Percentiles rank a stretch among this genome's conserved stretches.
Evolutionary conservation across 2,113 vertebrate species (phyloP).

Genomic region (Seriola dumerili): DNA sequence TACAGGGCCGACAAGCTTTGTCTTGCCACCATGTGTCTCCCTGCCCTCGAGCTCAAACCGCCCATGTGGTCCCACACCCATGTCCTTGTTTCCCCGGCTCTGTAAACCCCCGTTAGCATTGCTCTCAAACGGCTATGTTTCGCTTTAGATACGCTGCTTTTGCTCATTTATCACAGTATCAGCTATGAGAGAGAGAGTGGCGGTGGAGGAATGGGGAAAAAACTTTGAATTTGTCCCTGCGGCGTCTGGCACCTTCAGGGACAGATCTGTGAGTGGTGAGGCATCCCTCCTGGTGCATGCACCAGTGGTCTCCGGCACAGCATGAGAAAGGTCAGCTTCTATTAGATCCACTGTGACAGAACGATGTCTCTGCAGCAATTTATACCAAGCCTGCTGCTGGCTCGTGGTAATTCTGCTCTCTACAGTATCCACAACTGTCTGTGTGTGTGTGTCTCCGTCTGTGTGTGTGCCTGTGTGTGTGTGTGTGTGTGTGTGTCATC

Average conservation of each 20-base stretch:
- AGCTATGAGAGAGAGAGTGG: neutral
- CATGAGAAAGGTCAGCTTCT: conserved; percentile 54
- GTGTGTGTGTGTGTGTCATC: conserved; percentile 14
- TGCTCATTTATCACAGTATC: conserved; percentile 24
- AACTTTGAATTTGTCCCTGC: neutral
- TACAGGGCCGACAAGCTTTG: conserved; percentile 42
- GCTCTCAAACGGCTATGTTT: conserved; percentile 1
- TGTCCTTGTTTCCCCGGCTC: conserved; percentile 47
- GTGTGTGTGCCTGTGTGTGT: too few species aligned
- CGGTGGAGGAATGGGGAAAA: neutral
- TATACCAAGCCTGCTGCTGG: conserved; percentile 4
- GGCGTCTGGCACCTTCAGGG: conserved; percentile 32
- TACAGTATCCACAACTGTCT: neutral
- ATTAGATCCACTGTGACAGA: conserved; percentile 53
- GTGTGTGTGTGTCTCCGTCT: neutral
- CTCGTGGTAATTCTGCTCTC: conserved; percentile 20
- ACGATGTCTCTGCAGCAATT: conserved; percentile 34
- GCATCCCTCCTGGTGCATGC: conserved; percentile 34
- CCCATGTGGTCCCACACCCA: conserved; percentile 54
- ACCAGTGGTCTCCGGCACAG: conserved; percentile 19
- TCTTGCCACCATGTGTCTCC: conserved; percentile 61
- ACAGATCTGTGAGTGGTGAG: conserved; percentile 34
- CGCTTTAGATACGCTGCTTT: conserved; percentile 18
- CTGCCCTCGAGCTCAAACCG: conserved; percentile 48
- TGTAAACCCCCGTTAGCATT: conserved; percentile 11